These are phyloP conservation scores for Exaiptasia diaphana DNA, from an alignment of 64 coral and sea anemone genomes.

Conservation along the genomic window DNA sequence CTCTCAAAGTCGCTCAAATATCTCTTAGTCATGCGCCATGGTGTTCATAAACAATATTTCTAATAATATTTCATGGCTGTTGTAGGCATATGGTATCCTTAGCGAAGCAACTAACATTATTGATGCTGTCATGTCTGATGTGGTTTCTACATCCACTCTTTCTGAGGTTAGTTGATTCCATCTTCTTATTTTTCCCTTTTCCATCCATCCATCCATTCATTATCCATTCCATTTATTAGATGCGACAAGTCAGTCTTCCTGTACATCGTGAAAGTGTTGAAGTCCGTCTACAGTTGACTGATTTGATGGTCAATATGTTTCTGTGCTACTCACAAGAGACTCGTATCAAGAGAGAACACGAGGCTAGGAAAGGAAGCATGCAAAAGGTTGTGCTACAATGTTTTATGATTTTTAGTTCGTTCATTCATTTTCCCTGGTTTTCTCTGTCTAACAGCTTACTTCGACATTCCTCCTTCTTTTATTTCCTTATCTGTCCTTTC, in stretches of 20 bases:
- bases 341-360: constrained; percentile 35
- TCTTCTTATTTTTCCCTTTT: not conserved
- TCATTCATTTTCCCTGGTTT: too few relatives aligned
- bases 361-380: constrained; percentile 61
- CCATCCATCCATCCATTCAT: not conserved
- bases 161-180: constrained; percentile 30
- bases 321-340: constrained; percentile 34
- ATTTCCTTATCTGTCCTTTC: too few relatives aligned
- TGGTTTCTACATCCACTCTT: constrained; percentile 4
- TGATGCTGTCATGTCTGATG: constrained; percentile 49
- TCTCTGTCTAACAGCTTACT: too few relatives aligned
- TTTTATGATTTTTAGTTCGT: too few relatives aligned
- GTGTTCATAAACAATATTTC: too few relatives aligned
- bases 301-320: constrained; percentile 54
- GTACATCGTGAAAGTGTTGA: constrained; percentile 56
- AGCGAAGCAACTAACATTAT: constrained; percentile 39
- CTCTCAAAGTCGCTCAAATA: too few relatives aligned
- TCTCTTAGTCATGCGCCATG: too few relatives aligned
- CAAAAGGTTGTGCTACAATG: constrained; percentile 80
- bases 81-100: constrained; percentile 43
- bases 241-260: constrained; percentile 45
- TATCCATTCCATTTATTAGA: not conserved
- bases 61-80: too few relatives aligned
- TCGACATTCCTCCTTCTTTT: too few relatives aligned
- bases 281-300: constrained; percentile 19